phyloP scores from a whole-genome alignment of 2,113 vertebrate genomes.

The Silurus meridionalis region DNA sequence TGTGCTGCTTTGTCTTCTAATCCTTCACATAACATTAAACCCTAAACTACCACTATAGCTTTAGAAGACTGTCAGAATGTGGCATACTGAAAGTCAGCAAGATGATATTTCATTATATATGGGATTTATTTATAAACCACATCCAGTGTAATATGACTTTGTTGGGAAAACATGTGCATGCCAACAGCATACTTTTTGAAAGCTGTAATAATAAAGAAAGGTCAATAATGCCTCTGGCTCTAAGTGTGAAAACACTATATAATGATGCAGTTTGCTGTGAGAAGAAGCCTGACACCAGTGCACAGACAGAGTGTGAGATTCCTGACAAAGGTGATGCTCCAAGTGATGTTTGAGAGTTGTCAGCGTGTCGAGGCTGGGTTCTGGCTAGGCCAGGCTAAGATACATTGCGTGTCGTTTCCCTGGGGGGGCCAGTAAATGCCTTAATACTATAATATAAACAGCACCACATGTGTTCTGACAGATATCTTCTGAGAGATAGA shows the following conservation, averaged over 20 bases:
- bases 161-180: neutral
- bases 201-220: neutral
- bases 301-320: slow-evolving; percentile 51
- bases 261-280: slow-evolving; percentile 21
- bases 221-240: neutral
- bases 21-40: neutral
- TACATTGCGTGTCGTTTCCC: slow-evolving; percentile 37
- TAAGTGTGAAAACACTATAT: slow-evolving; percentile 9
- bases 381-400: slow-evolving; percentile 45
- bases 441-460: slow-evolving; percentile 29
- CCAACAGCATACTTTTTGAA: neutral
- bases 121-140: neutral
- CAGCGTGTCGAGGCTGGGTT: slow-evolving; percentile 50
- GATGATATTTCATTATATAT: neutral
- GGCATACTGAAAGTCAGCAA: neutral
- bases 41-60: neutral
- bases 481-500: neutral
- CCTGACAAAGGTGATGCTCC: slow-evolving; percentile 37
- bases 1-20: neutral
- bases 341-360: slow-evolving; percentile 49
- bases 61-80: neutral
- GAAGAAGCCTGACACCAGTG: slow-evolving; percentile 48
- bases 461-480: neutral
- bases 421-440: slow-evolving; percentile 40
- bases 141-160: neutral